Base-by-base conservation (phyloP, 2,797 vertebrate species). In the Kryptolebias ocellatus region DNA sequence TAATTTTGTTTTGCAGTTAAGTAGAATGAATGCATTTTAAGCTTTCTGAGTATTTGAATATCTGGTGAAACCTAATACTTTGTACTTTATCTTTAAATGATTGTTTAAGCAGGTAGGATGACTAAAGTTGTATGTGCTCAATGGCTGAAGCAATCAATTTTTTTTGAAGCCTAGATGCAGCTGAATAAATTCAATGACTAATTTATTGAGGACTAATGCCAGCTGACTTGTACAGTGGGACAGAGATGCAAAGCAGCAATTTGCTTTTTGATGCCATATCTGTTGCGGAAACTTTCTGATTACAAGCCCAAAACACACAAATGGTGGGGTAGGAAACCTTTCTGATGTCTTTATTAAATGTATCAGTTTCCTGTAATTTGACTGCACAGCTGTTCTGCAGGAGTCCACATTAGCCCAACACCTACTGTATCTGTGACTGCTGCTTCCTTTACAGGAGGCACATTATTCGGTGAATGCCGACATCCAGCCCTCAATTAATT, bases 401-500 rank as follows among this genome's bases (percentile, higher is more conserved):
- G 10, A 47, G 4, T 18, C 31, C 31, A 14, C 6, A 4, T 39
- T 60, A 2, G 29, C 51, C 37, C 45, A 4, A 55, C 44, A 2
- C 24, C 15, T 4, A n/a, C 2, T 20, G 44, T 46, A 34, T 5
- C 6, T 27, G 4, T 47, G 28, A 12, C 10, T 24, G 20, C 28
- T 50, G 54, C 24, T 2, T 0, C 4, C 4, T 29, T 37, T 14
- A 10, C 2, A 12, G 20, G 5, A 16, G 24, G 31, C 4, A 5
- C 45, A 31, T 20, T 4, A 55, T 24, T 10, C 9, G 8, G 17
- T 64, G 46, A 54, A 54, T 61, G 18, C 12, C 2, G 18, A 46
- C 51, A 55, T 60, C 17, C 67, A 64, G 20, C 64, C 49, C 64
- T 72, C 52, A 69, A 68, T 75, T 66, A 67, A 79, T 76, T 79